Evolutionary conservation across 1,140 invertebrate species (phyloP), one percentile per base, ranked within the genome.

Genomic region (Cryptotermes secundus): DNA sequence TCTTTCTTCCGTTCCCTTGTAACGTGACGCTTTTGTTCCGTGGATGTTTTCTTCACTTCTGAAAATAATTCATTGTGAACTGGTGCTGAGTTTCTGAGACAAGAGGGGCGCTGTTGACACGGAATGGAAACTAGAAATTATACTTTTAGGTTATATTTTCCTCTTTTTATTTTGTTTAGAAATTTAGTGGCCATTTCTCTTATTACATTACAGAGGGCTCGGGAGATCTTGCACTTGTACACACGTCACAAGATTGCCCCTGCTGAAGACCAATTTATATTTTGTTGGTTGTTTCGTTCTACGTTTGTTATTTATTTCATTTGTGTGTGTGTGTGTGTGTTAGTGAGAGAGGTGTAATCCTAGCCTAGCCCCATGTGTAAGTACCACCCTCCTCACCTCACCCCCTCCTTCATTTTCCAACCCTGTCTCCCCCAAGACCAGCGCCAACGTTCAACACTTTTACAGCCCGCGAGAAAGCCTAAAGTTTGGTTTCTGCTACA

Each of bases 181-280:
- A 72, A 72, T 72, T 72, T 72, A 72, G 59, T 72, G 59, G n/a
- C 59, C 26, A 72, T 72, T 72, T 72, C 59, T 72, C 59, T 72
- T 72, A n/a, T 72, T 72, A 72, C 59, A 72, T 72, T 72, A 72
- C 0, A 31, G 1, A 72, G 59, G 59, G 6, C 59, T 31, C 26
- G 7, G n/a, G 3, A 31, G 2, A 31, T 72, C 26, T 72, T 31
- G n/a, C 59, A 72, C 59, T 72, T 72, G 3, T 31, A 31, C 9
- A 31, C 59, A 72, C n/a, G 59, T 72, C 59, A n/a, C 26, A 31
- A 31, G 26, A 26, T 31, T n/a, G 59, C 4, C 26, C n/a, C 31
- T 72, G 59, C 14, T 72, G 59, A 72, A 72, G 59, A 72, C 26
- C 59, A 72, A 72, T 72, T 72, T 72, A 72, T 72, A 72, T 72